Evolutionary conservation across 2,888 invertebrate species (phyloP).

Genomic region (Drosophila meridiana): DNA sequence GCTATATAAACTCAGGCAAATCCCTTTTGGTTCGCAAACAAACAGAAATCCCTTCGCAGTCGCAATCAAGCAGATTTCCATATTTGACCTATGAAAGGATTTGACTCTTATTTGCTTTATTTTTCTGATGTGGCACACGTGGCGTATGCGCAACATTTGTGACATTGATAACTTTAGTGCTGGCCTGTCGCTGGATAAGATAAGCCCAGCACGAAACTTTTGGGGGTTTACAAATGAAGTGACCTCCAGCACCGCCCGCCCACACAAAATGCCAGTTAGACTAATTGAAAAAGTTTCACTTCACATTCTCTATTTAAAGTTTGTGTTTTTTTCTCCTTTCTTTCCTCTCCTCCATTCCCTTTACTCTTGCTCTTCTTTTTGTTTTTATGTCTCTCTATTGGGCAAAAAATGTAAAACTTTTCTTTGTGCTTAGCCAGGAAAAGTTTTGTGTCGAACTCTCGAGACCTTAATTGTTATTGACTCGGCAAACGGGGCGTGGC

Average conservation of each 20-base stretch:
- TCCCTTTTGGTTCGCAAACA: slow-evolving; percentile 29
- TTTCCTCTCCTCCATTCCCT: not conserved
- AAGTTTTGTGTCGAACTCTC: slow-evolving; percentile 43
- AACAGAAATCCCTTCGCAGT: slow-evolving; percentile 44
- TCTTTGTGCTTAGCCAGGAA: slow-evolving; percentile 20
- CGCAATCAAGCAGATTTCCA: slow-evolving; percentile 71
- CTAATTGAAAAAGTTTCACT: slow-evolving; percentile 74
- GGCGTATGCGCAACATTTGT: slow-evolving; percentile 59
- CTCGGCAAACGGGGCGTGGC: slow-evolving; percentile 33
- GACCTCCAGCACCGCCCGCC: slow-evolving; percentile 13
- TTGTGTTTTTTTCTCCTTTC: slow-evolving; percentile 22
- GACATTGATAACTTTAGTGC: slow-evolving; percentile 46
- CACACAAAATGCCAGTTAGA: slow-evolving; percentile 65
- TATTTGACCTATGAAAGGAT: slow-evolving; percentile 51
- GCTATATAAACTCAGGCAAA: slow-evolving; percentile 49
- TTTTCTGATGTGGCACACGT: slow-evolving; percentile 21
- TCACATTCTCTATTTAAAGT: slow-evolving; percentile 57
- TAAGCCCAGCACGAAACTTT: slow-evolving; percentile 1
- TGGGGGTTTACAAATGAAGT: slow-evolving; percentile 45
- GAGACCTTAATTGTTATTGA: slow-evolving; percentile 75
- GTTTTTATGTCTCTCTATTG: slow-evolving; percentile 44
- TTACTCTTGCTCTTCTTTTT: not conserved
- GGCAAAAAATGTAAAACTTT: slow-evolving; percentile 35
- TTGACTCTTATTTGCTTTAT: slow-evolving; percentile 5
- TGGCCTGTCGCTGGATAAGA: slow-evolving; percentile 1